Percentiles rank a stretch among this genome's conserved stretches.
These are phyloP conservation scores for Caenorhabditis parvicauda DNA, from an alignment of 2,888 invertebrate species.

Conservation along the genomic window DNA sequence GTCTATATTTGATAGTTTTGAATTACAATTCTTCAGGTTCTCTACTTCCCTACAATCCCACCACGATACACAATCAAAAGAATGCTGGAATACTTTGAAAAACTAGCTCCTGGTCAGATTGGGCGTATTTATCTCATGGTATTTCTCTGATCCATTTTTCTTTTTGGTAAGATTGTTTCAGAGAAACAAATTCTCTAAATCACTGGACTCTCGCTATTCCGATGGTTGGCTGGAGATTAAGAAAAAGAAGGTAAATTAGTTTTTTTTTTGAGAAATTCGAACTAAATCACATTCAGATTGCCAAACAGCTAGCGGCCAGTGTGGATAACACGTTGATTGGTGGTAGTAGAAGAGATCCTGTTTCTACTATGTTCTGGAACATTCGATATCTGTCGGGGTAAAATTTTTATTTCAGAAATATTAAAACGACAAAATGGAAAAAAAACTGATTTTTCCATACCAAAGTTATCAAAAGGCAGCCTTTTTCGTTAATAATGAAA, in stretches of 20 bases:
- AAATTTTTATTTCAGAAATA: constrained; percentile 10
- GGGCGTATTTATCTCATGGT: constrained; percentile 54
- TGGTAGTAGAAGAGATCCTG: constrained; percentile 79
- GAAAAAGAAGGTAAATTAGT: constrained; percentile 44
- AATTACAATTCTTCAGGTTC: constrained; percentile 26
- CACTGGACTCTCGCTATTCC: constrained; percentile 25
- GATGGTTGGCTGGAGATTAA: constrained; percentile 61
- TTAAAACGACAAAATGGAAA: too few relatives aligned
- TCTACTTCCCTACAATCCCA: constrained; percentile 56
- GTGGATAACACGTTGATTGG: constrained; percentile 85
- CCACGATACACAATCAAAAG: constrained; percentile 48
- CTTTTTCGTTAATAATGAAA: neutral
- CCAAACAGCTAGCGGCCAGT: constrained; percentile 76
- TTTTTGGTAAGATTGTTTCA: constrained; percentile 10
- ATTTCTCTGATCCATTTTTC: constrained; percentile 2
- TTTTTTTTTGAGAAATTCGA: constrained; percentile 68
- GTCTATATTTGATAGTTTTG: constrained; percentile 3
- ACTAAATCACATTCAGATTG: too few relatives aligned
- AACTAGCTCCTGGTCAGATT: constrained; percentile 41
- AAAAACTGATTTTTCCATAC: too few relatives aligned
- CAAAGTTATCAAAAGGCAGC: too few relatives aligned
- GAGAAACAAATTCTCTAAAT: constrained; percentile 31
- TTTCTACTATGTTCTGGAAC: constrained; percentile 89
- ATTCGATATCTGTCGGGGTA: constrained; percentile 85
- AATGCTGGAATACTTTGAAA: constrained; percentile 47